Conservation (phyloP, 2,797 vertebrate species). For the Sciurus vulgaris region DNA sequence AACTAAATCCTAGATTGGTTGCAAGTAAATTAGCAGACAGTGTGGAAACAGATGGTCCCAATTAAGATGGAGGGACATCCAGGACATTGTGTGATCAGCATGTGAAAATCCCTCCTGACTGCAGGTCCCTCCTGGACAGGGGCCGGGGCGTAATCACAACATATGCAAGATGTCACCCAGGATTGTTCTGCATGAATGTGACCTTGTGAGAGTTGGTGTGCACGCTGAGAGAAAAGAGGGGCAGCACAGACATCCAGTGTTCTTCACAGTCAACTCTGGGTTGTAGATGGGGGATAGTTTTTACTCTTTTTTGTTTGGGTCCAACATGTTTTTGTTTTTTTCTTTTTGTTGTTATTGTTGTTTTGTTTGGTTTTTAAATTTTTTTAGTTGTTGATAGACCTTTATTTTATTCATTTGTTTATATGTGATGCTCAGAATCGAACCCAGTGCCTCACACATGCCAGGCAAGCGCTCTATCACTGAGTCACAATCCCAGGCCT, state of each 20-base stretch:
- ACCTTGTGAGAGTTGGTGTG: no score
- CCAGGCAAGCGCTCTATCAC: no score
- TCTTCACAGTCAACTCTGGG: background rate
- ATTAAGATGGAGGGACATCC: background rate
- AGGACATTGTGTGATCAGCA: background rate
- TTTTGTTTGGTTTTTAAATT: no score
- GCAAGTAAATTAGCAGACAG: background rate
- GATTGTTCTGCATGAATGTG: rapidly evolving
- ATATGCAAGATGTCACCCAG: background rate
- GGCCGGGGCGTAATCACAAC: background rate
- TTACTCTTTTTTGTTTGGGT: background rate
- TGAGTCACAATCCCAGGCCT: no score
- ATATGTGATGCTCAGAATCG: no score
- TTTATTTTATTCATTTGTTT: no score
- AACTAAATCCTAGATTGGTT: background rate
- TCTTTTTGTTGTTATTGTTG: background rate
- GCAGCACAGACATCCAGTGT: background rate
- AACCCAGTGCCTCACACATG: no score
- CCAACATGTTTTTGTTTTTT: background rate
- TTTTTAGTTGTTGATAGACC: no score
- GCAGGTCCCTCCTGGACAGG: background rate
- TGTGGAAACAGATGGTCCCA: background rate
- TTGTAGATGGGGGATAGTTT: background rate
- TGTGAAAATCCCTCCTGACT: background rate
- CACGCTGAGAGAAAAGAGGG: rapidly evolving